These are phyloP conservation scores for Agrilus mali DNA, from an alignment of 2,888 invertebrate species.

Conservation along the genomic window DNA sequence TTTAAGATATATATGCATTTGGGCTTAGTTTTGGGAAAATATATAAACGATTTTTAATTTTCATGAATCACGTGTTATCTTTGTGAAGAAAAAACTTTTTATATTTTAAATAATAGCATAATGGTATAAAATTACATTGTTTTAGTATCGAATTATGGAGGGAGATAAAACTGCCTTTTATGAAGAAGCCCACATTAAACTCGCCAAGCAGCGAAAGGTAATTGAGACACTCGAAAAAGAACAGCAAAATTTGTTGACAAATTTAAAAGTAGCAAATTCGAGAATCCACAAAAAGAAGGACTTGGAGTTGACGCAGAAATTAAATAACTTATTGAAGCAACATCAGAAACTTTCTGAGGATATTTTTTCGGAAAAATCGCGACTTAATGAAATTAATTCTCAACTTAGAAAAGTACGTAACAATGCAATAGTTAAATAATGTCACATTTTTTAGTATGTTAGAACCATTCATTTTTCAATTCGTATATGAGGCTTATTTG, in stretches of 20 bases:
- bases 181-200: constrained; percentile 53
- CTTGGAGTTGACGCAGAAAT: constrained; percentile 37
- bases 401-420: constrained; percentile 29
- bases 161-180: constrained; percentile 59
- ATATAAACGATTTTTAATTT: too few relatives aligned
- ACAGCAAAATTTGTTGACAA: constrained; percentile 47
- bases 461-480: too few relatives aligned
- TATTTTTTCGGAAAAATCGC: constrained; percentile 28
- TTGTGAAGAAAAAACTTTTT: too few relatives aligned
- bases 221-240: constrained; percentile 48
- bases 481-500: too few relatives aligned
- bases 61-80: too few relatives aligned
- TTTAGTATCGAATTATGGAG: constrained; percentile 68
- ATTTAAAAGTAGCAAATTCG: constrained; percentile 47
- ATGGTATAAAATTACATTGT: too few relatives aligned
- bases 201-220: constrained; percentile 50
- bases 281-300: constrained; percentile 44
- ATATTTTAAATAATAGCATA: too few relatives aligned
- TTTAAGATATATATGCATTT: too few relatives aligned
- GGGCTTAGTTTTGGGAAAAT: too few relatives aligned
- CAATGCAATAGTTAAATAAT: too few relatives aligned
- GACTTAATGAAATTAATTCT: constrained; percentile 36
- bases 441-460: too few relatives aligned
- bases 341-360: constrained; percentile 36
- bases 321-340: constrained; percentile 41